These are phyloP conservation scores for Andrena camellia DNA, from an alignment of 2,888 invertebrate species.

Conservation along the genomic window DNA sequence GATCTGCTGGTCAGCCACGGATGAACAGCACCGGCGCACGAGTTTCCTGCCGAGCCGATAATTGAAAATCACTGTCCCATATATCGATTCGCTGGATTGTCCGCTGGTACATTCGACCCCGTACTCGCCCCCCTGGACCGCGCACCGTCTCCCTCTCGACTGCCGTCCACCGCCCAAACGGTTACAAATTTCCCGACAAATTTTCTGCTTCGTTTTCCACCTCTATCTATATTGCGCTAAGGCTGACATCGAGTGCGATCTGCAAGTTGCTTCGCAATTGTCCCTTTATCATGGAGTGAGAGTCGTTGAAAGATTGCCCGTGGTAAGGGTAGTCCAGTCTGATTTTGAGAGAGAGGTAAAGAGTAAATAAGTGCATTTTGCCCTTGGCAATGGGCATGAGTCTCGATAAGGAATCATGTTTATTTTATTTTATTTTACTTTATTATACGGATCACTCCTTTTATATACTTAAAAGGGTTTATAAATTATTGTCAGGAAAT, in stretches of 20 bases:
- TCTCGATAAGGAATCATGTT: background rate
- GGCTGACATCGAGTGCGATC: background rate
- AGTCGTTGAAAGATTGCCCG: no score
- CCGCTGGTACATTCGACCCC: conserved; percentile 37
- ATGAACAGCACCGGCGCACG: conserved; percentile 66
- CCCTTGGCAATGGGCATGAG: background rate
- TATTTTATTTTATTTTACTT: no score
- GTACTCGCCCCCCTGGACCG: conserved; percentile 17
- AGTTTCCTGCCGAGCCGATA: conserved; percentile 70
- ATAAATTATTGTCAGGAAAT: no score
- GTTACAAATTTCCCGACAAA: conserved; percentile 27
- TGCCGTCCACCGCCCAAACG: conserved; percentile 8
- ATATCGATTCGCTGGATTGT: conserved; percentile 72
- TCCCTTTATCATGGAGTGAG: no score
- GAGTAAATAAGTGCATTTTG: no score
- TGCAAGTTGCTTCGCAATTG: background rate
- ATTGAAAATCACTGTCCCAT: conserved; percentile 78
- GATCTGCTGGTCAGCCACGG: conserved; percentile 74
- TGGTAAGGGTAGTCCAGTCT: no score
- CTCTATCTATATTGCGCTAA: conserved; percentile 8
- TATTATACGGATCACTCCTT: no score
- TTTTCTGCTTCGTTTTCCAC: conserved; percentile 18
- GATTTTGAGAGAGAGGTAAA: no score
- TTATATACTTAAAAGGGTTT: no score
- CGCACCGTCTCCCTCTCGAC: conserved; percentile 15